phyloP scores from a whole-genome alignment of 2,113 vertebrate genomes.

The Odobenus rosmarus region DNA sequence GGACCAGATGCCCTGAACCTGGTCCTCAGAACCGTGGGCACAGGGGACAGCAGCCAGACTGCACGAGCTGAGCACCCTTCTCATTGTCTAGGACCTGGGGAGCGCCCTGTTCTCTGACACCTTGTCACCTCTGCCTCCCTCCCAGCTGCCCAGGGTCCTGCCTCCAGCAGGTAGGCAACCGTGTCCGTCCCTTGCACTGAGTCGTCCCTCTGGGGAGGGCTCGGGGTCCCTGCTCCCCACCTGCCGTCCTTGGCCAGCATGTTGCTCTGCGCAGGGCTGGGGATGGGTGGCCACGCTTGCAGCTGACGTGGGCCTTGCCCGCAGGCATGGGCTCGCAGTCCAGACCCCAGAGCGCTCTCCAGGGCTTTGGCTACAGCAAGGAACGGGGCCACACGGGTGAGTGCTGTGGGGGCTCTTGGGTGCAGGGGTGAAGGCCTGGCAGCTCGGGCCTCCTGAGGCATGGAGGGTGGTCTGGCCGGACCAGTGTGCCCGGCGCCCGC shows the following conservation, averaged over 20 bases:
- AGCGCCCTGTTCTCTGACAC: constrained; percentile 91
- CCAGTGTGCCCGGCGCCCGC: accelerated
- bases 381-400: constrained; percentile 85
- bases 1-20: accelerated
- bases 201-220: neutral
- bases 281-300: no score
- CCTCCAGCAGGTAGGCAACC: constrained; percentile 73
- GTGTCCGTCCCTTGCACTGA: accelerated
- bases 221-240: accelerated
- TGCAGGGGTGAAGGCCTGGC: accelerated
- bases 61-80: neutral
- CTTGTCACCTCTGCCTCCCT: constrained; percentile 67
- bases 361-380: constrained; percentile 94
- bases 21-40: neutral
- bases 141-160: constrained; percentile 50
- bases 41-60: accelerated
- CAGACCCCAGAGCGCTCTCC: constrained; percentile 86
- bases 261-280: neutral
- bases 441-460: neutral
- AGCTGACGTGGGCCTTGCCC: neutral
- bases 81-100: constrained; percentile 88
- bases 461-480: neutral
- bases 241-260: accelerated
- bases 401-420: neutral
- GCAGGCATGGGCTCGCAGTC: constrained; percentile 93